Evolutionary conservation across 2,888 invertebrate genomes (phyloP).

Genomic region (Tenthredo notha): DNA sequence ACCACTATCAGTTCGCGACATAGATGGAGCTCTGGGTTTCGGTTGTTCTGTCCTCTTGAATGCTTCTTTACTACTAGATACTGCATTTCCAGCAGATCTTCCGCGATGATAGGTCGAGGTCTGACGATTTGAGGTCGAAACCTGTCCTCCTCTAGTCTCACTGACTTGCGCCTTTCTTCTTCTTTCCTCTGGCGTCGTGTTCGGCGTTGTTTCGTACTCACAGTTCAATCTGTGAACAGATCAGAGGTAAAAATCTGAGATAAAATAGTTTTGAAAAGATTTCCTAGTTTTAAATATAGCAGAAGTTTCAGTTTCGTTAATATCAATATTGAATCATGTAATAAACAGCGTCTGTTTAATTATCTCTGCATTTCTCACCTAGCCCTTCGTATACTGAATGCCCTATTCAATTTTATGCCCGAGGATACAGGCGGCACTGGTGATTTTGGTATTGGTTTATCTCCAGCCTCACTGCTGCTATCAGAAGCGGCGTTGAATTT

Average conservation of each 20-base stretch:
- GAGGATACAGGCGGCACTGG: slow-evolving; percentile 65
- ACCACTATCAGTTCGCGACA: slow-evolving; percentile 83
- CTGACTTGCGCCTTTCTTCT: slow-evolving; percentile 67
- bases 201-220: slow-evolving; percentile 72
- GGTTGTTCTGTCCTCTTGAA: slow-evolving; percentile 66
- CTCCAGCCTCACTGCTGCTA: slow-evolving; percentile 72
- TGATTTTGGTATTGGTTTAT: slow-evolving; percentile 60
- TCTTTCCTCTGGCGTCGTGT: slow-evolving; percentile 71
- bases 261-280: not conserved
- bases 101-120: slow-evolving; percentile 65
- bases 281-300: not conserved
- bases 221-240: slow-evolving; percentile 62
- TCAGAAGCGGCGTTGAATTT: slow-evolving; percentile 67
- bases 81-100: slow-evolving; percentile 63
- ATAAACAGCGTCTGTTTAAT: not conserved
- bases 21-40: slow-evolving; percentile 72
- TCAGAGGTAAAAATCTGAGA: not conserved
- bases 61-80: slow-evolving; percentile 64
- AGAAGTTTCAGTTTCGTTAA: not conserved
- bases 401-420: slow-evolving; percentile 71
- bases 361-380: slow-evolving; percentile 59
- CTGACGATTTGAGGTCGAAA: slow-evolving; percentile 62
- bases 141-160: slow-evolving; percentile 61
- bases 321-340: not conserved
- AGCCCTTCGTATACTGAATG: slow-evolving; percentile 71